Evolutionary conservation across 2,888 invertebrate genomes (phyloP), one percentile per base, ranked within the genome.

Genomic region (Melanotus villosus): DNA sequence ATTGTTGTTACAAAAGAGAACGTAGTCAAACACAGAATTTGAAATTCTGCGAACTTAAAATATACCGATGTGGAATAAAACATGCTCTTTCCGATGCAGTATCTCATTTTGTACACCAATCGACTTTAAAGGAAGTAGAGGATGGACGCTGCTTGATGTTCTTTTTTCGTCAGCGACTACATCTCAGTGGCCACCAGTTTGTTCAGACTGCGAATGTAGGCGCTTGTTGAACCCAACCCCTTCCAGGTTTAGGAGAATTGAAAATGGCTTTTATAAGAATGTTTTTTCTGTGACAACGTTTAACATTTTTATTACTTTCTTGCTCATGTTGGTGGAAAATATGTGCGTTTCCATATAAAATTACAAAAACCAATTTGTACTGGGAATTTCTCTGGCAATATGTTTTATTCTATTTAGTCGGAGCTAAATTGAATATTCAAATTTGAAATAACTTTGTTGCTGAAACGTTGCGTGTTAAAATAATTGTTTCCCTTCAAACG

Each of bases 161-260:
- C 62, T 50, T 54, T 64, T 57, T 68, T 41, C 21, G 30, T 41
- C 12, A 41, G 16, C 30, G 43, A 59, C 43, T 59, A 58, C 57
- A 59, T 59, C 34, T 56, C 36, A 52, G 60, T 32, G 36, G 68
- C 56, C 63, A 63, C 63, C 36, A 57, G 23, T 60, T 58, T 60
- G 21, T 41, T 59, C 57, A 47, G 19, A 50, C 47, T 50, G 47
- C 34, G 32, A 47, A 68, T 68, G 50, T 63, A 63, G 58, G 41
- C 56, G 47, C 57, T 63, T 68, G 68, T 68, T 63, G 38, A 63
- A 52, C 43, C 63, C 68, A 57, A 57, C 68, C 68, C 62, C 32
- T 68, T 68, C 43, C 23, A 47, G 45, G 57, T 68, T 47, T 57
- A 68, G 57, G 63, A 63, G 68, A 68, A 68, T 68, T 62, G 67